Percentiles rank a stretch among this genome's conserved stretches.
These are phyloP conservation scores for Melieria picta DNA, from an alignment of 2,888 invertebrate species.

Conservation along the genomic window DNA sequence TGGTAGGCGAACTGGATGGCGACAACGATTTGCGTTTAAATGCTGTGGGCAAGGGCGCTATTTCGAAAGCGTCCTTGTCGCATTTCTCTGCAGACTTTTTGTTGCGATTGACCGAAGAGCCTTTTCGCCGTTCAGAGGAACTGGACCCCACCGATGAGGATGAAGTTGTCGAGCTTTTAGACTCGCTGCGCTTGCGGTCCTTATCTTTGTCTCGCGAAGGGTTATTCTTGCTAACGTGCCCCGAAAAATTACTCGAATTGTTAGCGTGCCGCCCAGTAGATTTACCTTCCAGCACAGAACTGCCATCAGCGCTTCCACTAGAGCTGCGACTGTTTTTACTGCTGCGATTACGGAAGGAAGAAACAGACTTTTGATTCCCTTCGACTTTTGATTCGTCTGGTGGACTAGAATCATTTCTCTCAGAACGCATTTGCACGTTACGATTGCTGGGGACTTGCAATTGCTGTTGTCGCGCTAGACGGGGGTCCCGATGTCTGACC, in stretches of 20 bases:
- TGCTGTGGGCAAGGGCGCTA: constrained; percentile 44
- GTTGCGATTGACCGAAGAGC: constrained; percentile 28
- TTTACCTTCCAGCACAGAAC: constrained; percentile 53
- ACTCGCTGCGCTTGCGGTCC: constrained; percentile 56
- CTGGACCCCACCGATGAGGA: constrained; percentile 52
- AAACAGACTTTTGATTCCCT: constrained; percentile 9
- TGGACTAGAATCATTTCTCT: constrained; percentile 29
- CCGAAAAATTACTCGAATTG: constrained; percentile 37
- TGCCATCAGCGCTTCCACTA: constrained; percentile 33
- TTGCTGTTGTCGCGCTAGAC: constrained; percentile 63
- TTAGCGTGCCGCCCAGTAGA: constrained; percentile 50
- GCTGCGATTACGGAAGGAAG: constrained; percentile 32
- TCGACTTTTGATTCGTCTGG: constrained; percentile 2
- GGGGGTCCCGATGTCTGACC: constrained; percentile 65
- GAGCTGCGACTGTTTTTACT: constrained; percentile 46
- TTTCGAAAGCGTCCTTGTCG: constrained; percentile 50
- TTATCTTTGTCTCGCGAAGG: constrained; percentile 42
- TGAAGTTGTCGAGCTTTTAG: constrained; percentile 54
- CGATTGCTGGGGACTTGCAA: constrained; percentile 42
- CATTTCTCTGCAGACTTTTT: constrained; percentile 45
- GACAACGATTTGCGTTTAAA: constrained; percentile 58
- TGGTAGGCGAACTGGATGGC: constrained; percentile 54
- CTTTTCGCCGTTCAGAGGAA: constrained; percentile 23
- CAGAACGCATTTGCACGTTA: constrained; percentile 32
- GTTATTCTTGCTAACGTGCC: constrained; percentile 48